A percentile compares a stretch with the other conserved stretches of the same genome.
Conservation (phyloP, 2,797 vertebrate species). For the Urophycis tenuis region DNA sequence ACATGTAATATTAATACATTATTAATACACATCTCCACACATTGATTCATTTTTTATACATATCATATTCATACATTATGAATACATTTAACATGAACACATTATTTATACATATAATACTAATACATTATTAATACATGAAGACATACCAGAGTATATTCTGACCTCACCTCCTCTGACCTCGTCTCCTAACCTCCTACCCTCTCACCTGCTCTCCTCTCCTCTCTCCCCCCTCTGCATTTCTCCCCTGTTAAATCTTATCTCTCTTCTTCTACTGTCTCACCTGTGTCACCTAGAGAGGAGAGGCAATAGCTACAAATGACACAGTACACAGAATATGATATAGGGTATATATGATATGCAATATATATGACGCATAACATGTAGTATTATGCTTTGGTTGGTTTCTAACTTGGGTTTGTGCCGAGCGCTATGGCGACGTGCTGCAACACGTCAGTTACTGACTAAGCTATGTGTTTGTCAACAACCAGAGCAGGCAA, state of each 20-base stretch:
- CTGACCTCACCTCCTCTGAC: slow-evolving; percentile 6
- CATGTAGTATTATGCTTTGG: slow-evolving; percentile 40
- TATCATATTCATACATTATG: too few relatives aligned
- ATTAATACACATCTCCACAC: too few relatives aligned
- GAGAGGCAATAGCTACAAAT: background rate
- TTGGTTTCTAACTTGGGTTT: slow-evolving; percentile 1
- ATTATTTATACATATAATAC: too few relatives aligned
- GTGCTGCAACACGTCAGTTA: slow-evolving; percentile 31
- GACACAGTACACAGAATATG: background rate
- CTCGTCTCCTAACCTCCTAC: slow-evolving; percentile 5
- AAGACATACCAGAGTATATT: background rate
- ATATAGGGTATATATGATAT: slow-evolving; percentile 17
- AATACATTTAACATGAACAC: too few relatives aligned
- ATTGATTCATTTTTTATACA: too few relatives aligned
- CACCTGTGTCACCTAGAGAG: background rate
- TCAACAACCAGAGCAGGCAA: background rate
- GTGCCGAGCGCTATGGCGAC: background rate
- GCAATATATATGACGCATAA: slow-evolving; percentile 44
- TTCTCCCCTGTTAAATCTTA: slow-evolving; percentile 4
- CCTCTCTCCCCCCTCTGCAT: background rate
- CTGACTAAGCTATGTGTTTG: slow-evolving; percentile 14
- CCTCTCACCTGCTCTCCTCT: background rate
- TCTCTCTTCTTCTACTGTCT: background rate
- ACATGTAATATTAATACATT: too few relatives aligned
- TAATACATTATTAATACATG: too few relatives aligned